phyloP scores from a whole-genome alignment of 2,888 invertebrate species.

The Drosophila pseudotakahashii region DNA sequence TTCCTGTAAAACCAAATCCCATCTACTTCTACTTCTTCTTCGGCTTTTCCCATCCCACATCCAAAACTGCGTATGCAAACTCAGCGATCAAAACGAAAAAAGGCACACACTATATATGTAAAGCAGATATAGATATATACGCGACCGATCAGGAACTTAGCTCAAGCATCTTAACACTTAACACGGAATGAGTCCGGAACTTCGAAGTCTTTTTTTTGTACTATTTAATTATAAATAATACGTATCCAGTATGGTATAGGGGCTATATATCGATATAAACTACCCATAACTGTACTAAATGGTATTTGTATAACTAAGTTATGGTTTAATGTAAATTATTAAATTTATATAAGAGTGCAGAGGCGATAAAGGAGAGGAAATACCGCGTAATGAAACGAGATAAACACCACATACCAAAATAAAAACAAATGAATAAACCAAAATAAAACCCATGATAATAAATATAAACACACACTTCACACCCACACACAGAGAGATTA shows the following conservation, averaged over 20 bases:
- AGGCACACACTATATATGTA: constrained; percentile 9
- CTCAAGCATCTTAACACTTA: constrained; percentile 64
- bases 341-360: constrained; percentile 39
- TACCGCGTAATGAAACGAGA: constrained; percentile 15
- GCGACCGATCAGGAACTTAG: constrained; percentile 70
- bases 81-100: constrained; percentile 46
- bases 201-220: constrained; percentile 37
- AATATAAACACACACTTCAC: constrained; percentile 19
- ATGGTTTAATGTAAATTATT: constrained; percentile 69
- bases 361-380: constrained; percentile 28
- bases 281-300: constrained; percentile 57
- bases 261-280: constrained; percentile 39
- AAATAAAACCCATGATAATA: constrained; percentile 54
- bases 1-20: constrained; percentile 10
- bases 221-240: constrained; percentile 37
- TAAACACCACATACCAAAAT: constrained; percentile 34
- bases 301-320: constrained; percentile 60
- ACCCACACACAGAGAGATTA: constrained; percentile 28
- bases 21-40: background rate
- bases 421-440: constrained; percentile 1
- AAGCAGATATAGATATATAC: constrained; percentile 17
- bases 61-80: constrained; percentile 34
- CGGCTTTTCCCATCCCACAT: background rate
- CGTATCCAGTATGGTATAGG: constrained; percentile 28
- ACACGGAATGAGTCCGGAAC: constrained; percentile 12